Evolutionary conservation across 2,888 invertebrate genomes (phyloP), one percentile per base, ranked within the genome.

Genomic region (Serrognathus titanus): DNA sequence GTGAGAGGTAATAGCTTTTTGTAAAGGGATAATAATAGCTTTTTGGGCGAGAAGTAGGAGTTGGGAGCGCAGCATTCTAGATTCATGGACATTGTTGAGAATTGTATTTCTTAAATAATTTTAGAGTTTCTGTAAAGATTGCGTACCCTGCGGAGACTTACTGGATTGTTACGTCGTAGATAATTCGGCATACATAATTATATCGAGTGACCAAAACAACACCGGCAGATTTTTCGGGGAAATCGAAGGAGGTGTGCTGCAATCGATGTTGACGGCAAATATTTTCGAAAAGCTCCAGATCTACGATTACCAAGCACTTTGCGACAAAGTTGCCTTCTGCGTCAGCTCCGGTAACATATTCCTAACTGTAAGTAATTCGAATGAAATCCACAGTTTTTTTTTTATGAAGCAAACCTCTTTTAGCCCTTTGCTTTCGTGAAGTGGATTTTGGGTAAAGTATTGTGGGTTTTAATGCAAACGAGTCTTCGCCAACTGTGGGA

Each of bases 131-230:
- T 83, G 83, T 61, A 73, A 77, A 11, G 75, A 78, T 16, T 84
- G 83, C 63, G 70, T 80, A 64, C 84, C 81, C n/a, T 87, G 86
- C 66, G 77, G 82, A n/a, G 82, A 83, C 31, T 80, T 82, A 45
- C 80, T 87, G 63, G 87, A 89, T 62, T 97, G 96, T 72, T 96
- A 90, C 73, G 82, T 97, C n/a, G 82, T 97, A 41, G 97, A 97
- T 73, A 91, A 90, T 73, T 93, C 94, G 68, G 97, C 94, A 0
- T 97, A 94, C 74, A 82, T 94, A 6, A 83, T 96, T 1, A 80
- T 92, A 8, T 85, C 92, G 0, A 83, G 86, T 66, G 78, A 85
- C 13, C 77, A 81, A 37, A 80, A 83, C 39, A 81, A 89, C 49
- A 89, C 89, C 0, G 95, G 96, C 0, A 81, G 82, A 66, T 96